Conservation (phyloP, 2,888 invertebrate species). For the Trichopoda pennipes region DNA sequence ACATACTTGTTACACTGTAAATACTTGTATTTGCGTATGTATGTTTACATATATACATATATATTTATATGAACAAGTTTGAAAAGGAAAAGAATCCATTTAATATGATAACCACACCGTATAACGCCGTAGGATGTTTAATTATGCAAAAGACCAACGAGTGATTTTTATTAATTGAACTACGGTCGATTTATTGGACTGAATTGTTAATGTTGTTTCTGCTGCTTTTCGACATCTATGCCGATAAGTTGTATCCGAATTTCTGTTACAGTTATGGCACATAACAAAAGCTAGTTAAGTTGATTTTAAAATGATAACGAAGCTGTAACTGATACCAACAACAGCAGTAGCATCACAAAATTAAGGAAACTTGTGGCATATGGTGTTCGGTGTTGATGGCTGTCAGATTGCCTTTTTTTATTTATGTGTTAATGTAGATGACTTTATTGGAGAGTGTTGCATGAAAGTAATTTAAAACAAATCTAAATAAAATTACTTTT, state of each 20-base stretch:
- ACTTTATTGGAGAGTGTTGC: background rate
- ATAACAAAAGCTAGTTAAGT: constrained; percentile 1
- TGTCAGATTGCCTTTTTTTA: background rate
- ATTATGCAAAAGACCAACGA: constrained; percentile 65
- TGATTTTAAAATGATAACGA: constrained; percentile 28
- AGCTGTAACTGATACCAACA: constrained; percentile 31
- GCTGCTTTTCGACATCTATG: constrained; percentile 3
- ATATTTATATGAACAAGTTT: background rate
- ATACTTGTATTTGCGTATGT: background rate
- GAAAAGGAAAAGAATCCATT: constrained; percentile 44
- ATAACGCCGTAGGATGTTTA: constrained; percentile 62
- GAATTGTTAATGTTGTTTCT: constrained; percentile 19
- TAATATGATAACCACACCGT: constrained; percentile 34
- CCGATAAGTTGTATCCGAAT: constrained; percentile 23
- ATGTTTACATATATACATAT: background rate
- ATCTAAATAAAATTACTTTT: constrained; percentile 52
- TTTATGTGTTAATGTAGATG: background rate
- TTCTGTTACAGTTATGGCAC: constrained; percentile 38
- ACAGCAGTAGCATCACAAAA: background rate
- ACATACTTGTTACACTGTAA: constrained; percentile 8
- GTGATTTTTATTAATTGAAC: constrained; percentile 68
- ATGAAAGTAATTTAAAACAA: constrained; percentile 47
- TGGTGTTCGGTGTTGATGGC: constrained; percentile 48
- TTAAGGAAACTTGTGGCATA: constrained; percentile 47
- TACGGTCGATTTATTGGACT: constrained; percentile 54